Percentiles rank a stretch among this genome's conserved stretches.
Conservation (phyloP, 2,797 vertebrate genomes). For the Hyperoplus lanceolatus region DNA sequence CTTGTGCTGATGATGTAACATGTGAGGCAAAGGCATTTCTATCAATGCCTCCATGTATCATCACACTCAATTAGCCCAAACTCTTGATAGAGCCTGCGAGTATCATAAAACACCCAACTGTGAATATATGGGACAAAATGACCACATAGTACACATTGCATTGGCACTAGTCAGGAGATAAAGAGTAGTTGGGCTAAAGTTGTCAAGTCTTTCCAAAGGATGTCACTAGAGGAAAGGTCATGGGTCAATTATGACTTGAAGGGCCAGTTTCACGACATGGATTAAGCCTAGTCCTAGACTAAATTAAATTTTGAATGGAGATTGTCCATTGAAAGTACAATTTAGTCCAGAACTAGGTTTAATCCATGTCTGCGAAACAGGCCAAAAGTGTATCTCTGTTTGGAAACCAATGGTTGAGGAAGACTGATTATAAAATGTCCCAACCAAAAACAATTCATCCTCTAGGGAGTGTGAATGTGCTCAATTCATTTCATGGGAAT, state of each 20-base stretch:
- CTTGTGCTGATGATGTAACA: conserved; percentile 1
- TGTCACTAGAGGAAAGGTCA: not conserved
- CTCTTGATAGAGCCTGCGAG: not conserved
- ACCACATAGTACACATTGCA: not conserved
- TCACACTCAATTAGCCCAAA: not conserved
- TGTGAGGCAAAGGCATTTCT: not conserved
- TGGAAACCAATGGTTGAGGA: not conserved
- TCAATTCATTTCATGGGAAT: not conserved
- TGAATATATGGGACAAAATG: not conserved
- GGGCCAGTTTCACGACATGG: no score
- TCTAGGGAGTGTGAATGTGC: not conserved
- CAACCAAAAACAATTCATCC: not conserved
- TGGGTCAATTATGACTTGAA: not conserved
- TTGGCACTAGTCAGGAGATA: not conserved
- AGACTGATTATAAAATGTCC: not conserved
- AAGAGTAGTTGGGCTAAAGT: not conserved
- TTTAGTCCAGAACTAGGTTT: no score
- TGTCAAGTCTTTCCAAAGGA: not conserved
- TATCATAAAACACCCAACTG: not conserved
- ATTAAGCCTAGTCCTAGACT: no score
- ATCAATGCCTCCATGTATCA: not conserved
- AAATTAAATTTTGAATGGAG: no score
- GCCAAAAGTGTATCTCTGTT: no score
- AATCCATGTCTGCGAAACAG: no score
- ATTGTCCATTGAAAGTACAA: no score